Percentiles rank a stretch among this genome's conserved stretches.
Conservation (phyloP, 1,140 invertebrate genomes). For the Philopotamus ludificatus region DNA sequence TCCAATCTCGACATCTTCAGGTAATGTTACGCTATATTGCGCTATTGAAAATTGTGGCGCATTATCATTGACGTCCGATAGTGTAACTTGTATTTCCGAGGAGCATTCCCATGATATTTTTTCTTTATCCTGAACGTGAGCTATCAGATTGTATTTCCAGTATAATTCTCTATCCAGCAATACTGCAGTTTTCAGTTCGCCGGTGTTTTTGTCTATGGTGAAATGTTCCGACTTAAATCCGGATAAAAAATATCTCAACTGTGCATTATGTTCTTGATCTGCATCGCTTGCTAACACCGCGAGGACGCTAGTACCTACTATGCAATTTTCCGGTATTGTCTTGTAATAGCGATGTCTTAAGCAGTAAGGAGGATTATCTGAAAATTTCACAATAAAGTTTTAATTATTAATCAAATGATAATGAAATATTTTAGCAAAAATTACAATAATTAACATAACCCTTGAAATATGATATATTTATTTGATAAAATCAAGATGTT, state of each 20-base stretch:
- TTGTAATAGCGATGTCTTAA: slow-evolving; percentile 68
- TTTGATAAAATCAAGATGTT: not conserved
- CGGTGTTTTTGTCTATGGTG: slow-evolving; percentile 68
- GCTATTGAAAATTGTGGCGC: slow-evolving; percentile 71
- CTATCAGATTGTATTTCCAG: slow-evolving; percentile 65
- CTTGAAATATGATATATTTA: not conserved
- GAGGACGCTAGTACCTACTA: slow-evolving; percentile 68
- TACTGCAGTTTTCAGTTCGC: slow-evolving; percentile 65
- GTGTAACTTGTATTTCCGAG: slow-evolving; percentile 67
- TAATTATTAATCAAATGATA: not conserved
- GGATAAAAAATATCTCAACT: slow-evolving; percentile 71
- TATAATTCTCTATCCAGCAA: slow-evolving; percentile 72
- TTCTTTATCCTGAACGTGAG: slow-evolving; percentile 76
- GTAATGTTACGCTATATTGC: slow-evolving; percentile 72
- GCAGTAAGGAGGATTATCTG: slow-evolving; percentile 72
- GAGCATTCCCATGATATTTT: slow-evolving; percentile 72
- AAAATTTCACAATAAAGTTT: no score
- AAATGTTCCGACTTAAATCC: slow-evolving; percentile 74
- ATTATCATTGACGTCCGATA: slow-evolving; percentile 83
- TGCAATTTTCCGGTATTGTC: slow-evolving; percentile 67
- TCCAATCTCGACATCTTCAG: slow-evolving; percentile 75
- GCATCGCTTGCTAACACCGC: slow-evolving; percentile 72
- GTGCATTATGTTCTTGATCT: slow-evolving; percentile 72
- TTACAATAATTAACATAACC: not conserved
- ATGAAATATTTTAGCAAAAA: no score